These are phyloP conservation scores for Xerus inauris DNA, from an alignment of 2,113 vertebrate species.

Conservation along the genomic window DNA sequence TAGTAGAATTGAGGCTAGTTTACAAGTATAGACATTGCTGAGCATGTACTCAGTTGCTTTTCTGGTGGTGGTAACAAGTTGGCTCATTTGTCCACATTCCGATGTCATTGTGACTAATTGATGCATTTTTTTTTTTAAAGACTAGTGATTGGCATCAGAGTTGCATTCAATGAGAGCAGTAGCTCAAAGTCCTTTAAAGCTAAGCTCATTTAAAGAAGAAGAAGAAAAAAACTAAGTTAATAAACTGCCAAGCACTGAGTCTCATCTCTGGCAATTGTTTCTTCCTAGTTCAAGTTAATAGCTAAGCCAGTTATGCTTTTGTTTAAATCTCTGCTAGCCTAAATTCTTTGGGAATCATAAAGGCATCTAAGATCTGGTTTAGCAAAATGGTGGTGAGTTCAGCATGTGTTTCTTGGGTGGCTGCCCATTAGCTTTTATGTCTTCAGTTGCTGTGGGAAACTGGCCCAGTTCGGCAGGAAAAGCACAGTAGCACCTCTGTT, in stretches of 20 bases:
- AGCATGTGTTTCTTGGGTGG: neutral
- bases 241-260: constrained; percentile 61
- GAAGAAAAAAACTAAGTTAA: neutral
- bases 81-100: neutral
- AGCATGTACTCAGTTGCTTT: neutral
- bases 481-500: constrained; percentile 74
- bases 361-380: constrained; percentile 7
- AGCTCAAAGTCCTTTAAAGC: constrained; percentile 40
- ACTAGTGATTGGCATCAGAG: neutral
- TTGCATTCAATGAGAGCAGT: neutral
- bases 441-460: constrained; percentile 47
- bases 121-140: neutral
- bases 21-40: neutral
- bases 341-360: neutral
- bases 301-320: neutral
- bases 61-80: neutral
- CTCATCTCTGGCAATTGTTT: neutral
- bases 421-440: neutral
- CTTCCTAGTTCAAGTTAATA: constrained; percentile 3
- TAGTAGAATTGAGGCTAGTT: neutral
- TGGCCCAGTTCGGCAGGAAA: constrained; percentile 52
- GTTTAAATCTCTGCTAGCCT: constrained; percentile 50
- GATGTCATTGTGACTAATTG: neutral
- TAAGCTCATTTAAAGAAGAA: neutral
- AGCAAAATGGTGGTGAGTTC: neutral